A percentile compares a stretch with the other conserved stretches of the same genome.
phyloP scores from a whole-genome alignment of 2,113 vertebrate species.

The Psittacara wagleri region DNA sequence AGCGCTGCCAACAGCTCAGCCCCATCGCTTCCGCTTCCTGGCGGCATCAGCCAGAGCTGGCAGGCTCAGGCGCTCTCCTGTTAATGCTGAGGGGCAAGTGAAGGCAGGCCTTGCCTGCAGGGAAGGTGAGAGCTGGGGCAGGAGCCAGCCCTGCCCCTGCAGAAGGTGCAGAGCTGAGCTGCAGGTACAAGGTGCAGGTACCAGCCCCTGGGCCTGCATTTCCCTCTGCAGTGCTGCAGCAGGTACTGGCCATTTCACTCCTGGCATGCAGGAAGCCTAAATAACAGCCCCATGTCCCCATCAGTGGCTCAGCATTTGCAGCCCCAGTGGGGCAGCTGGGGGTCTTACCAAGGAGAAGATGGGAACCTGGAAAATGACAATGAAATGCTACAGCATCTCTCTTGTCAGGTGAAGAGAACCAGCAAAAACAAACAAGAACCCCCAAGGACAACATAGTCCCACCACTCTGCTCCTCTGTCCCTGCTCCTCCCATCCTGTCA shows the following conservation, averaged over 20 bases:
- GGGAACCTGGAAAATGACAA: not conserved
- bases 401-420: not conserved
- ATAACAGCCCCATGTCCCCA: fast-evolving
- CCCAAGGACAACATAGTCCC: not conserved
- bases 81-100: fast-evolving
- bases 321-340: fast-evolving
- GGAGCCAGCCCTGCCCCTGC: not conserved
- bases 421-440: not conserved
- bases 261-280: not conserved
- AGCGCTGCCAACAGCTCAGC: fast-evolving
- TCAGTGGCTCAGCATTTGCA: not conserved
- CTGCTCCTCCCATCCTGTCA: not conserved
- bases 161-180: not conserved
- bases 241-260: not conserved
- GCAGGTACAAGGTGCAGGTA: not conserved
- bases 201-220: not conserved
- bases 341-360: not conserved
- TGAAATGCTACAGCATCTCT: not conserved
- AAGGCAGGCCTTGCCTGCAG: not conserved
- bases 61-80: fast-evolving
- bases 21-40: not conserved
- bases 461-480: not conserved
- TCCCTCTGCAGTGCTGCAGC: not conserved
- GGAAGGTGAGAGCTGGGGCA: fast-evolving
- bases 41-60: fast-evolving